A percentile compares a stretch with the other conserved stretches of the same genome.
phyloP scores from a whole-genome alignment of 1,140 invertebrate genomes.

The Rhynchophorus ferrugineus region DNA sequence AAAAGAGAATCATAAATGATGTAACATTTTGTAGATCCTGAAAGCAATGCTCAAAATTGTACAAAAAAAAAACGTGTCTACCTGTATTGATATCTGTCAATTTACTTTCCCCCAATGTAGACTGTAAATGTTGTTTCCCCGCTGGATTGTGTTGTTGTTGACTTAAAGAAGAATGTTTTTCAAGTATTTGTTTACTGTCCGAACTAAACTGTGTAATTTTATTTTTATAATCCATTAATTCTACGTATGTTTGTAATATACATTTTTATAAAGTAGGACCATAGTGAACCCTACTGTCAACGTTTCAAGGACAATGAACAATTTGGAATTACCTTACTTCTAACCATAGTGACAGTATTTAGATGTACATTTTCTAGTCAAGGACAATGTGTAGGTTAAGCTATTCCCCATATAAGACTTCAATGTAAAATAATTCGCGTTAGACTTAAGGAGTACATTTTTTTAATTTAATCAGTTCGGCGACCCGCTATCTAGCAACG shows the following conservation, averaged over 20 bases:
- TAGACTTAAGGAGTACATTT: slow-evolving; percentile 2
- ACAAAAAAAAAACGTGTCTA: slow-evolving; percentile 1
- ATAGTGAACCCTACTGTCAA: slow-evolving; percentile 23
- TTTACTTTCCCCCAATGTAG: slow-evolving; percentile 8
- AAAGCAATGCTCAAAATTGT: slow-evolving; percentile 4
- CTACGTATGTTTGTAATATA: slow-evolving; percentile 20
- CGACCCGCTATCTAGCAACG: slow-evolving; percentile 14
- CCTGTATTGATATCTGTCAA: background rate
- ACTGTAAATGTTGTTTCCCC: background rate
- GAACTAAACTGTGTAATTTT: background rate
- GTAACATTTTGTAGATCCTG: slow-evolving; percentile 4
- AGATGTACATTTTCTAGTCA: slow-evolving; percentile 29
- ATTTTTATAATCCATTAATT: background rate
- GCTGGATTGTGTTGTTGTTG: background rate
- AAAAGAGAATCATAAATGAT: background rate
- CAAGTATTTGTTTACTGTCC: slow-evolving; percentile 16
- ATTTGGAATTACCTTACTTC: slow-evolving; percentile 22
- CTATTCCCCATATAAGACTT: slow-evolving; percentile 2
- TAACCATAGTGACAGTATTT: slow-evolving; percentile 6
- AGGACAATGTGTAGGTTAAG: slow-evolving; percentile 17
- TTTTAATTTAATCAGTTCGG: slow-evolving; percentile 17
- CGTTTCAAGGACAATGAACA: slow-evolving; percentile 4
- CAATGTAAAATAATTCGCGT: slow-evolving; percentile 8
- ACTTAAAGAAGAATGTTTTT: slow-evolving; percentile 20
- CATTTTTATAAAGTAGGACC: slow-evolving; percentile 22